Percentiles rank a stretch among this genome's conserved stretches.
These are phyloP conservation scores for Zaprionus kolodkinae DNA, from an alignment of 1,140 invertebrate genomes.

Conservation along the genomic window DNA sequence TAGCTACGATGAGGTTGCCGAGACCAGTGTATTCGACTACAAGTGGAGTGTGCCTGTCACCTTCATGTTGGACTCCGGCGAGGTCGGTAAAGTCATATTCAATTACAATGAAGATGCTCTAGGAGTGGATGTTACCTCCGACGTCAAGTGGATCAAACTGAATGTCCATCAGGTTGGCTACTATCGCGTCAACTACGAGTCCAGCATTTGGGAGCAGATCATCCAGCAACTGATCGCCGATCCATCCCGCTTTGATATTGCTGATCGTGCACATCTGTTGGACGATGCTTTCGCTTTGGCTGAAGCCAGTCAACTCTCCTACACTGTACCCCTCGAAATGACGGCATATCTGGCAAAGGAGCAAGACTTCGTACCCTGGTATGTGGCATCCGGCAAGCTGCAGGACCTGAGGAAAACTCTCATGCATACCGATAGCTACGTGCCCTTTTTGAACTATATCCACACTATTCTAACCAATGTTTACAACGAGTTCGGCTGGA, in stretches of 20 bases:
- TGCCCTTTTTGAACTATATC: slow-evolving; percentile 87
- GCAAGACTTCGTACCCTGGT: slow-evolving; percentile 90
- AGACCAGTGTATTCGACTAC: slow-evolving; percentile 87
- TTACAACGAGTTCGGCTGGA: slow-evolving; percentile 87
- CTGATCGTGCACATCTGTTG: slow-evolving; percentile 92
- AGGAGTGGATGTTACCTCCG: slow-evolving; percentile 4
- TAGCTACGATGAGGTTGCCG: slow-evolving; percentile 81
- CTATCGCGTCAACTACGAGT: slow-evolving; percentile 93
- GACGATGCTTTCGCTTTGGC: slow-evolving; percentile 95
- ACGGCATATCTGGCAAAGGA: slow-evolving; percentile 89
- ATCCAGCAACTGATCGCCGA: slow-evolving; percentile 85
- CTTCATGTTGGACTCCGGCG: slow-evolving; percentile 84
- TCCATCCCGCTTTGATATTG: slow-evolving; percentile 85
- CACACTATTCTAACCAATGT: slow-evolving; percentile 84
- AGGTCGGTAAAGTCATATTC: slow-evolving; percentile 68
- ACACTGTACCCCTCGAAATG: slow-evolving; percentile 88
- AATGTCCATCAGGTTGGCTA: slow-evolving; percentile 94
- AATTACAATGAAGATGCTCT: slow-evolving; percentile 25
- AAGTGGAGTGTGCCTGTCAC: slow-evolving; percentile 93
- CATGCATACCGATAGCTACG: slow-evolving; percentile 86
- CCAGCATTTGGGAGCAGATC: slow-evolving; percentile 88
- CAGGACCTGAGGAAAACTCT: slow-evolving; percentile 86
- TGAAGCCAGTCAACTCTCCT: slow-evolving; percentile 87
- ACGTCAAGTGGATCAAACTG: slow-evolving; percentile 91
- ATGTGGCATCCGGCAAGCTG: slow-evolving; percentile 86